Percentiles rank a stretch among this genome's conserved stretches.
Evolutionary conservation across 1,140 invertebrate species (phyloP).

Genomic region (Leptoteleia sp.): DNA sequence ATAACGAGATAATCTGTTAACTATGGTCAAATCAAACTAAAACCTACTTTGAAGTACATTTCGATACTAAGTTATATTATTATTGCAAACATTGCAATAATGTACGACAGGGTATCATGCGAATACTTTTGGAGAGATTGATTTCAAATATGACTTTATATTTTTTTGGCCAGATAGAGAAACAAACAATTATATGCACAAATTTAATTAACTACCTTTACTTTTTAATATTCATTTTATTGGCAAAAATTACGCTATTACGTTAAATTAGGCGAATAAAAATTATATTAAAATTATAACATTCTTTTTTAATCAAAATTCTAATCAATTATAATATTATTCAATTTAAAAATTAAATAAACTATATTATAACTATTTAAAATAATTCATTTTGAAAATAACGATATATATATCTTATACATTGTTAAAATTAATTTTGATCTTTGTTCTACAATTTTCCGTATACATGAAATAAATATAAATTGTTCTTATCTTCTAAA

Average conservation of each 20-base stretch:
- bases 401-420: constrained; percentile 5
- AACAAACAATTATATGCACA: not conserved
- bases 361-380: too few species aligned
- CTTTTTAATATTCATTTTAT: too few species aligned
- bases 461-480: constrained; percentile 10
- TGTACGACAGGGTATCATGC: constrained; percentile 8
- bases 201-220: too few species aligned
- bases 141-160: constrained; percentile 3
- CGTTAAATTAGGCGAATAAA: too few species aligned
- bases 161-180: not conserved
- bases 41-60: constrained; percentile 38
- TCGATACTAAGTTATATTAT: constrained; percentile 21
- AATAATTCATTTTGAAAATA: too few species aligned
- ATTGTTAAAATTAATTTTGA: constrained; percentile 35
- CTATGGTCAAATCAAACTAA: constrained; percentile 29
- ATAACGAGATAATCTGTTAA: constrained; percentile 41
- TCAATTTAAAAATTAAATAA: too few species aligned
- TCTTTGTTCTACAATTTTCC: not conserved
- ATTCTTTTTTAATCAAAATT: too few species aligned
- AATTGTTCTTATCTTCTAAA: not conserved
- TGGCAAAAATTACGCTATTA: too few species aligned
- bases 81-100: constrained; percentile 34
- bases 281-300: too few species aligned
- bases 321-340: too few species aligned
- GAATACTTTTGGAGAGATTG: constrained; percentile 8